Conservation (phyloP, 1,140 invertebrate genomes). For the Bombyx mandarina region DNA sequence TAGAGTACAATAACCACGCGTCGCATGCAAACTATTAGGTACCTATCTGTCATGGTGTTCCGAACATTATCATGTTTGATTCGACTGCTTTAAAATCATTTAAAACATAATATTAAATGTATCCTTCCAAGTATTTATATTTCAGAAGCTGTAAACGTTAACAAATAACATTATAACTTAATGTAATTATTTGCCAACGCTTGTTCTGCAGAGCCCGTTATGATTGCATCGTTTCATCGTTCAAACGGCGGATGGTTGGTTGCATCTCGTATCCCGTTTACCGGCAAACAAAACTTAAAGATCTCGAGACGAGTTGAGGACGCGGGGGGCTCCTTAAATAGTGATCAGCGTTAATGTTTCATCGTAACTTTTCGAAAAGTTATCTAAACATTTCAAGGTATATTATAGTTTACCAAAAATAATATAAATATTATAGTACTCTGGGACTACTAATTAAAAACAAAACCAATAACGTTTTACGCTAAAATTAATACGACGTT, state of each 20-base stretch:
- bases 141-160: conserved; percentile 7
- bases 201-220: conserved; percentile 26
- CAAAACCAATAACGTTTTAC: not conserved
- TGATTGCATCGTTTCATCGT: conserved; percentile 4
- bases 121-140: not conserved
- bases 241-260: conserved; percentile 1
- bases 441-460: not conserved
- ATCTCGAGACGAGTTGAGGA: conserved; percentile 2
- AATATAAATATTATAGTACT: not conserved
- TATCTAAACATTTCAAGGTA: conserved; percentile 7
- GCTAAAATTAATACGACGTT: no score
- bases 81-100: no score
- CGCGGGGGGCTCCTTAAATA: conserved; percentile 1
- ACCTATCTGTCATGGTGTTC: no score
- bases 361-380: conserved; percentile 5
- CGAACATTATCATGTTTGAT: no score
- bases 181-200: conserved; percentile 17
- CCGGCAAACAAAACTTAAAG: not conserved
- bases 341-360: conserved; percentile 4
- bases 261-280: conserved; percentile 1
- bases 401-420: conserved; percentile 2
- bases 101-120: no score
- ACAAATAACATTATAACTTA: conserved; percentile 13
- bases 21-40: no score
- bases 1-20: no score